A percentile compares a stretch with the other conserved stretches of the same genome.
Conservation (phyloP, 1,140 invertebrate species). For the Orchestia grillus region DNA sequence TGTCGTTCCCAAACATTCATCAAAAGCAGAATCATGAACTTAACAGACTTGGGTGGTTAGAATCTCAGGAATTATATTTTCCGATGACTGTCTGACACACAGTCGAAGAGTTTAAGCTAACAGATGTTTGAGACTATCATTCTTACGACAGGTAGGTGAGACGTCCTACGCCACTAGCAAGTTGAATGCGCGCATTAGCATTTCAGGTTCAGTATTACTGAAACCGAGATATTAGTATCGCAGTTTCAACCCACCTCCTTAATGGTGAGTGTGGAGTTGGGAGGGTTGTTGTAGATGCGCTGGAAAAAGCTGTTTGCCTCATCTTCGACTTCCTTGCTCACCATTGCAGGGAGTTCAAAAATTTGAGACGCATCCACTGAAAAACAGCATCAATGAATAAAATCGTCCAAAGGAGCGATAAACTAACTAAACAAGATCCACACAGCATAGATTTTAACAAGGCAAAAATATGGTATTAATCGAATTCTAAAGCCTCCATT, state of each 20-base stretch:
- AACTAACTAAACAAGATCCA: not conserved
- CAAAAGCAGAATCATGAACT: too few relatives aligned
- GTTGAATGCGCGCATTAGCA: too few relatives aligned
- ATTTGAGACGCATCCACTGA: conserved; percentile 67
- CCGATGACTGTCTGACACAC: too few relatives aligned
- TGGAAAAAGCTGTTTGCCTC: conserved; percentile 99
- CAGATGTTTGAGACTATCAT: too few relatives aligned
- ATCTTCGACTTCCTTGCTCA: conserved; percentile 94
- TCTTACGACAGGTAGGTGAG: too few relatives aligned
- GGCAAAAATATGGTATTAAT: not conserved
- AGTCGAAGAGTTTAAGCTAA: too few relatives aligned
- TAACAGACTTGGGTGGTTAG: too few relatives aligned
- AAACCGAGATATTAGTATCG: not conserved
- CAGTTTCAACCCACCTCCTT: conserved; percentile 64
- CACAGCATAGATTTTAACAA: not conserved
- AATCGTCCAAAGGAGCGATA: not conserved
- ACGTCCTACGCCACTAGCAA: too few relatives aligned
- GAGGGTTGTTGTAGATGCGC: conserved; percentile 96
- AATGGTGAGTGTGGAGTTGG: conserved; percentile 74
- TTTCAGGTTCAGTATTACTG: too few relatives aligned
- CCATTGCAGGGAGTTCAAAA: conserved; percentile 65
- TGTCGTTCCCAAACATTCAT: too few relatives aligned
- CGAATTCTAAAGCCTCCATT: not conserved
- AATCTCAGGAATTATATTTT: too few relatives aligned
- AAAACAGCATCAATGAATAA: not conserved